Percentiles rank a stretch among this genome's conserved stretches.
phyloP scores from a whole-genome alignment of 1,140 invertebrate genomes.

The Coenobita brevimanus region DNA sequence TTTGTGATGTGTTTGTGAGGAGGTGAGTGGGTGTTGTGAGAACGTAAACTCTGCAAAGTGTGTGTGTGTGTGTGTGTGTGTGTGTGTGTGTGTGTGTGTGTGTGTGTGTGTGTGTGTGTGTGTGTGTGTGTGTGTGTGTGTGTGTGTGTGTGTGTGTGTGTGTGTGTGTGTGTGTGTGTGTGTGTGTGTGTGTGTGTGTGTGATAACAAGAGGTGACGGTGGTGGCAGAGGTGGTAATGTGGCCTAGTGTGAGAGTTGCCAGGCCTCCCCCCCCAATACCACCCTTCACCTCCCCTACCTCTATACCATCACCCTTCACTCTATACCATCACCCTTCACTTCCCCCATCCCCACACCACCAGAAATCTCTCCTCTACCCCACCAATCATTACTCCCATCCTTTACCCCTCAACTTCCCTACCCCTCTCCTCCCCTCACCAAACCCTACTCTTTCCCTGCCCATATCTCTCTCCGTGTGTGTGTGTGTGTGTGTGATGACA shows the following conservation, averaged over 20 bases:
- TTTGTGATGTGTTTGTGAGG: background rate
- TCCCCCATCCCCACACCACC: background rate
- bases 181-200: background rate
- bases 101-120: conserved; percentile 43
- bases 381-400: background rate
- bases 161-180: conserved; percentile 16
- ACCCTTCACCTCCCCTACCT: background rate
- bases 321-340: background rate
- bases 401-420: no score
- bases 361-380: background rate
- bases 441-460: no score
- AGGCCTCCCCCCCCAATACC: background rate
- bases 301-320: background rate
- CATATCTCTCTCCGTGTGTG: background rate
- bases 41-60: background rate
- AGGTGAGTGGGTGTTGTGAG: background rate
- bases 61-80: conserved; percentile 29
- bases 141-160: conserved; percentile 35
- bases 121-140: conserved; percentile 31
- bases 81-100: conserved; percentile 31
- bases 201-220: background rate
- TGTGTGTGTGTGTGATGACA: background rate
- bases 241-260: background rate
- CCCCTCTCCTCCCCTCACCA: no score
- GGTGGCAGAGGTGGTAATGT: no score